Percentiles rank a stretch among this genome's conserved stretches.
These are phyloP conservation scores for Drosophila lowei DNA, from an alignment of 1,140 invertebrate species.

Conservation along the genomic window DNA sequence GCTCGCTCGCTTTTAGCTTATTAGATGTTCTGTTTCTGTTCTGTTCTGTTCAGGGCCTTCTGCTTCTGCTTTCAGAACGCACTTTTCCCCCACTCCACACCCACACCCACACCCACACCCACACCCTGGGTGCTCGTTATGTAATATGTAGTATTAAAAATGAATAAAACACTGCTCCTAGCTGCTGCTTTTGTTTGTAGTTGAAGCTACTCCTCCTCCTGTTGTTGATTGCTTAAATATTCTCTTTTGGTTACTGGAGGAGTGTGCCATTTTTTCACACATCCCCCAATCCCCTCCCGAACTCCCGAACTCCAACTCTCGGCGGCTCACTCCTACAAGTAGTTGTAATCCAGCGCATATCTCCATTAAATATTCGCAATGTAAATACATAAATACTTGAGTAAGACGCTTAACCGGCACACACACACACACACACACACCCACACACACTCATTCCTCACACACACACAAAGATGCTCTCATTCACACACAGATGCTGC, in stretches of 20 bases:
- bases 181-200: neutral
- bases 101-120: slow-evolving; percentile 5
- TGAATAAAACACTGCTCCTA: slow-evolving; percentile 54
- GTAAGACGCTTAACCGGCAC: slow-evolving; percentile 73
- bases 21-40: slow-evolving; percentile 40
- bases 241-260: slow-evolving; percentile 63
- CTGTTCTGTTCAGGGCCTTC: slow-evolving; percentile 10
- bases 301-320: neutral
- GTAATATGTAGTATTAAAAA: slow-evolving; percentile 76
- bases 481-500: neutral
- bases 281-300: slow-evolving; percentile 2
- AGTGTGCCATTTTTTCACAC: slow-evolving; percentile 65
- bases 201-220: neutral
- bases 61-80: slow-evolving; percentile 4
- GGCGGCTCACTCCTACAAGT: slow-evolving; percentile 28
- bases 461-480: neutral
- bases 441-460: slow-evolving; percentile 8
- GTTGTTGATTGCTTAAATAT: slow-evolving; percentile 73
- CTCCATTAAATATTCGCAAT: slow-evolving; percentile 79
- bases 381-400: slow-evolving; percentile 80
- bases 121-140: slow-evolving; percentile 37
- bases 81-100: neutral
- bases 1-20: slow-evolving; percentile 51
- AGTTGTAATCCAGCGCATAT: slow-evolving; percentile 76
- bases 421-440: slow-evolving; percentile 20